A percentile compares a stretch with the other conserved stretches of the same genome.
These are phyloP conservation scores for Scomber scombrus DNA, from an alignment of 2,113 vertebrate genomes.

Conservation along the genomic window DNA sequence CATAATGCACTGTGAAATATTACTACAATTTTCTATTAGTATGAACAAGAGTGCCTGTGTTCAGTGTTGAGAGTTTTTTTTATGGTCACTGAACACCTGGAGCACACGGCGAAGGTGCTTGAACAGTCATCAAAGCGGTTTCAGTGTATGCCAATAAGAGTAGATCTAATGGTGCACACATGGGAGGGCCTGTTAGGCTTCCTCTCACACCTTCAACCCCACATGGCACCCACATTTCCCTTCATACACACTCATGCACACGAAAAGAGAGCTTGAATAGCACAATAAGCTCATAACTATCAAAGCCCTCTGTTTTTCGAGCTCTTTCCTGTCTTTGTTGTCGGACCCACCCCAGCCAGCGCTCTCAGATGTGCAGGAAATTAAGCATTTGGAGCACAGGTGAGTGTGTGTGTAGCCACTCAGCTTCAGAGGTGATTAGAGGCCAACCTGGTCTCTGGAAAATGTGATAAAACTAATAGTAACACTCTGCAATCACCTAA, in stretches of 20 bases:
- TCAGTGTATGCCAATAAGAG: conserved; percentile 11
- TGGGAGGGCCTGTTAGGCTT: conserved; percentile 64
- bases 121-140: conserved; percentile 62
- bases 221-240: conserved; percentile 79
- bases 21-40: conserved; percentile 13
- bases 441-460: conserved; percentile 12
- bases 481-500: conserved; percentile 34
- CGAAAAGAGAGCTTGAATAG: conserved; percentile 46
- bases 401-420: conserved; percentile 45
- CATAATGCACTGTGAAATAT: conserved; percentile 31
- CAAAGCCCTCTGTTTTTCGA: conserved; percentile 69
- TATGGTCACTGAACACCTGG: conserved; percentile 64
- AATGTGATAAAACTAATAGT: conserved; percentile 55
- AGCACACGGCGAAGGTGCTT: conserved; percentile 20
- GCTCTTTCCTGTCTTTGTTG: conserved; percentile 78
- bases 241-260: conserved; percentile 50
- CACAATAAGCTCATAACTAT: conserved; percentile 70
- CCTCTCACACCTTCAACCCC: conserved; percentile 67
- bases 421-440: conserved; percentile 29
- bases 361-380: conserved; percentile 76
- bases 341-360: conserved; percentile 16
- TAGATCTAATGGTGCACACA: conserved; percentile 54
- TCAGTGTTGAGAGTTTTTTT: conserved; percentile 40
- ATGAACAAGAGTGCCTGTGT: conserved; percentile 63
- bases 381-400: conserved; percentile 70